A percentile compares a stretch with the other conserved stretches of the same genome.
phyloP scores from a whole-genome alignment of 2,888 invertebrate genomes.

The Serrognathus titanus region DNA sequence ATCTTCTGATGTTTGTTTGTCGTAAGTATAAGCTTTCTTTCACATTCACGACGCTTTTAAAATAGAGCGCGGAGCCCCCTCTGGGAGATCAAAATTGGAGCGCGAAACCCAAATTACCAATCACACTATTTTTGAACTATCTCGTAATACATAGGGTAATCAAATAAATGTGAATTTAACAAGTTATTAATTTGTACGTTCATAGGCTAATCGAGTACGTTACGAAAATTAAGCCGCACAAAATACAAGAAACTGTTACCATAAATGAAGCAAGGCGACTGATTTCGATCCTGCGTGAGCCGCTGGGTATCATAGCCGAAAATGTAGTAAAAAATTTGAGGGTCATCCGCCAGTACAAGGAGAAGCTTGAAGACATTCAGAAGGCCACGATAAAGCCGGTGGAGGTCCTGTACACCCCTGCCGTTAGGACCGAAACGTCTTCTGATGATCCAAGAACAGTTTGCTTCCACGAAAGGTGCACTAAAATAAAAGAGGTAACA shows the following conservation, averaged over 20 bases:
- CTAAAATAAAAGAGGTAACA: neutral
- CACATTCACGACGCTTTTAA: too few relatives aligned
- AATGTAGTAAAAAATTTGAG: slow-evolving; percentile 40
- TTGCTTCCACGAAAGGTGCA: slow-evolving; percentile 7
- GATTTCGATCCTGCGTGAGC: slow-evolving; percentile 38
- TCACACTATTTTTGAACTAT: too few relatives aligned
- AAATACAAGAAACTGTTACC: slow-evolving; percentile 36
- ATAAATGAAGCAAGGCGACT: slow-evolving; percentile 40
- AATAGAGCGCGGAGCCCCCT: too few relatives aligned
- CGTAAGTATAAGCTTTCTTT: slow-evolving; percentile 6
- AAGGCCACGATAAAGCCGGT: slow-evolving; percentile 33
- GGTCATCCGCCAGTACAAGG: slow-evolving; percentile 29
- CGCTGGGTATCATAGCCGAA: slow-evolving; percentile 41
- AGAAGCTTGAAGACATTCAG: slow-evolving; percentile 25
- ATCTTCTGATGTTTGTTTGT: slow-evolving; percentile 8
- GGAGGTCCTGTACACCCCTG: slow-evolving; percentile 36
- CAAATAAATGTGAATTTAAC: neutral
- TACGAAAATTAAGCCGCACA: slow-evolving; percentile 30
- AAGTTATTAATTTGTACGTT: neutral
- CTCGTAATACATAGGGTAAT: too few relatives aligned
- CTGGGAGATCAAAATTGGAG: too few relatives aligned
- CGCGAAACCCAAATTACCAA: too few relatives aligned
- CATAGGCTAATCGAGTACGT: slow-evolving; percentile 9
- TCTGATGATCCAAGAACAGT: slow-evolving; percentile 31
- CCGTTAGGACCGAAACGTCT: slow-evolving; percentile 31